phyloP scores from a whole-genome alignment of 2,113 vertebrate genomes.

The Melanerpes formicivorus region DNA sequence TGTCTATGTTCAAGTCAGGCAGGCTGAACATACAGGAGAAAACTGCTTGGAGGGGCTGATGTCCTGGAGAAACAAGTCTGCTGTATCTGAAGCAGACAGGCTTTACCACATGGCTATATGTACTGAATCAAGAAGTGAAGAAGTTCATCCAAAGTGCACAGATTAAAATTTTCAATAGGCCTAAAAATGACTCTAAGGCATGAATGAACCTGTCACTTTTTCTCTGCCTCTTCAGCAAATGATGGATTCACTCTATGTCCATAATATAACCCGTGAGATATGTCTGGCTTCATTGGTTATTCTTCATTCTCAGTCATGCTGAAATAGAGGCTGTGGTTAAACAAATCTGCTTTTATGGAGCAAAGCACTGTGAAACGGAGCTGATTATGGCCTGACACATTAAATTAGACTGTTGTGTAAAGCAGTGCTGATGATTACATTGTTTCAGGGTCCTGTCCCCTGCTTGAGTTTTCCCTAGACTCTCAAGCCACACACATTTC shows the following conservation, averaged over 20 bases:
- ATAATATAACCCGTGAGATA: conserved; percentile 74
- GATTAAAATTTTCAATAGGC: conserved; percentile 88
- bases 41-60: conserved; percentile 64
- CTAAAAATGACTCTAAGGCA: conserved; percentile 90
- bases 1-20: conserved; percentile 65
- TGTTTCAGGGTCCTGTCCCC: conserved; percentile 55
- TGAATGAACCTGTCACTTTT: conserved; percentile 88
- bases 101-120: conserved; percentile 66
- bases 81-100: conserved; percentile 69
- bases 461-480: background rate
- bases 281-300: conserved; percentile 72
- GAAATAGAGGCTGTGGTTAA: conserved; percentile 88
- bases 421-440: conserved; percentile 70
- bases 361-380: conserved; percentile 88
- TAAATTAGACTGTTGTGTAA: conserved; percentile 79
- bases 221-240: conserved; percentile 80
- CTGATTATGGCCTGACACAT: conserved; percentile 91
- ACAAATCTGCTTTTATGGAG: conserved; percentile 88
- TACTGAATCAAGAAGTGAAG: conserved; percentile 78
- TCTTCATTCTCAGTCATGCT: conserved; percentile 79
- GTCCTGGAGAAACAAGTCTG: conserved; percentile 56
- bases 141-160: conserved; percentile 91
- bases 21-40: conserved; percentile 50
- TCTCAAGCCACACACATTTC: background rate
- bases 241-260: conserved; percentile 78